Conservation (phyloP, 2,113 vertebrate species). For the Paratilapia polleni region DNA sequence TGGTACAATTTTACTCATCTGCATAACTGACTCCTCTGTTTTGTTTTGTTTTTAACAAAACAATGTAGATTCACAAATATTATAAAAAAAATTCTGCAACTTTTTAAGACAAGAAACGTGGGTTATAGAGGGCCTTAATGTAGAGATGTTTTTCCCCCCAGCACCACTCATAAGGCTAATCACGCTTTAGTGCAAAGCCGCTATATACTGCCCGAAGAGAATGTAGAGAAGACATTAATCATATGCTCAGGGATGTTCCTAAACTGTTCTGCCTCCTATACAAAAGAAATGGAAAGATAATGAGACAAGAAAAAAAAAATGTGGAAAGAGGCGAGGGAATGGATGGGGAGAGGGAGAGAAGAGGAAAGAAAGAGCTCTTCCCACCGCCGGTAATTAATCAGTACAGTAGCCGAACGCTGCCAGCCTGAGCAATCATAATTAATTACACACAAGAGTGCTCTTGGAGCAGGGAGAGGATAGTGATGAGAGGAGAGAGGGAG, state of each 20-base stretch:
- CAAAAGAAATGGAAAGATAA: constrained; percentile 53
- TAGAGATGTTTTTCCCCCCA: neutral
- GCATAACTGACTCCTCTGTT: no score
- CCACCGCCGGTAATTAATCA: constrained; percentile 71
- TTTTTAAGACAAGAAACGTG: neutral
- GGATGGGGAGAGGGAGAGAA: neutral
- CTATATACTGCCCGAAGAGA: constrained; percentile 18
- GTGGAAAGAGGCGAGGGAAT: constrained; percentile 8
- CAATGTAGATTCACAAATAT: neutral
- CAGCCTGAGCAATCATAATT: constrained; percentile 76
- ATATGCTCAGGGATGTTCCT: constrained; percentile 45
- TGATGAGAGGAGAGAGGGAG: constrained; percentile 4
- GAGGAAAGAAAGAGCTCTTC: constrained; percentile 36
- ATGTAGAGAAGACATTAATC: constrained; percentile 53
- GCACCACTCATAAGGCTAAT: constrained; percentile 26
- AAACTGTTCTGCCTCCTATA: constrained; percentile 50
- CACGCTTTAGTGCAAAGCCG: constrained; percentile 10
- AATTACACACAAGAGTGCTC: constrained; percentile 75
- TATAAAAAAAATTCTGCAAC: neutral
- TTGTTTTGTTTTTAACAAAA: neutral
- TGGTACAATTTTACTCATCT: neutral
- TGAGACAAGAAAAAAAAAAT: constrained; percentile 40
- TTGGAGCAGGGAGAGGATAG: constrained; percentile 47
- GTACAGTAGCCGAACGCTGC: constrained; percentile 67
- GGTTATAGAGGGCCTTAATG: neutral